Conservation (phyloP, 2,888 invertebrate genomes). For the Empis stercorea region DNA sequence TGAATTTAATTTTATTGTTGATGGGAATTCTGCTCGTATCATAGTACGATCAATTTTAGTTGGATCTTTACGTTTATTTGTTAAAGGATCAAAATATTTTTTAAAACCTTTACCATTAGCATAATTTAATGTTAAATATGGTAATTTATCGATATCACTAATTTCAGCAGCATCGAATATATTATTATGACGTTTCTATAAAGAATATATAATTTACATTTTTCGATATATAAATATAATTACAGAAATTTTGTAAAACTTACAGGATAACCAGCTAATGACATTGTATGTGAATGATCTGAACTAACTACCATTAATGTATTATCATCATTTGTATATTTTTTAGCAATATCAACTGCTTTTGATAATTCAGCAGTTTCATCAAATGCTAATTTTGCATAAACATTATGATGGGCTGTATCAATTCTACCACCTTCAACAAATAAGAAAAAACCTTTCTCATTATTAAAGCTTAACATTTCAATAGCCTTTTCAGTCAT, state of each 20-base stretch:
- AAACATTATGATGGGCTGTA: conserved; percentile 28
- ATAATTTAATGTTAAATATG: conserved; percentile 57
- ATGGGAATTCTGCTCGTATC: conserved; percentile 38
- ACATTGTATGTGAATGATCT: conserved; percentile 70
- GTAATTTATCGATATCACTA: conserved; percentile 41
- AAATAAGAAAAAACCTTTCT: conserved; percentile 65
- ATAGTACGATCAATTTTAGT: conserved; percentile 17
- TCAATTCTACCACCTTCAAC: conserved; percentile 50
- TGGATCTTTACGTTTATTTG: conserved; percentile 25
- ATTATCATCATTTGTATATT: conserved; percentile 48
- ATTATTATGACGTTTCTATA: conserved; percentile 23
- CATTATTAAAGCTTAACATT: conserved; percentile 45
- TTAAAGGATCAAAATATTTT: conserved; percentile 20
- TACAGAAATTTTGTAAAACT: conserved; percentile 10
- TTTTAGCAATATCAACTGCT: conserved; percentile 50
- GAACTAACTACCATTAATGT: conserved; percentile 71
- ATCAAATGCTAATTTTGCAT: conserved; percentile 28
- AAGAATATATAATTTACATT: background rate
- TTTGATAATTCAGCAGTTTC: conserved; percentile 54
- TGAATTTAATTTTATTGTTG: conserved; percentile 35
- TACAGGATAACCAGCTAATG: conserved; percentile 56
- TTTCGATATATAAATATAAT: background rate
- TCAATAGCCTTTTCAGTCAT: conserved; percentile 69
- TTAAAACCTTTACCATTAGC: conserved; percentile 59
- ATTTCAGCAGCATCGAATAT: conserved; percentile 21